A percentile compares a stretch with the other conserved stretches of the same genome.
phyloP scores from a whole-genome alignment of 2,113 vertebrate genomes.

The Odobenus rosmarus region DNA sequence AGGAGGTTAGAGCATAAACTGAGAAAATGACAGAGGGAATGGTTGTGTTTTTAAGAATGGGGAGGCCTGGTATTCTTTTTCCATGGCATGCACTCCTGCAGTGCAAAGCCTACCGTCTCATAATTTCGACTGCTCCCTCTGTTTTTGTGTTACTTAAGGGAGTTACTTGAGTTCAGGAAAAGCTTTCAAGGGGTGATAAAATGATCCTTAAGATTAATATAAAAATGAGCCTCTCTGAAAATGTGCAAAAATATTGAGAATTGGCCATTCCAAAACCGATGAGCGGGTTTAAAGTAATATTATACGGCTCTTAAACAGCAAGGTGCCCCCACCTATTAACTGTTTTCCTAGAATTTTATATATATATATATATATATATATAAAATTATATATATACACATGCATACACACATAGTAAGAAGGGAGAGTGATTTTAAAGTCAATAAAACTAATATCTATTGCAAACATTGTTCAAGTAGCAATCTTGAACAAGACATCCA shows the following conservation, averaged over 20 bases:
- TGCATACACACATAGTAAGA: not conserved
- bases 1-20: not conserved
- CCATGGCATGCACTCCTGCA: not conserved
- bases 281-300: not conserved
- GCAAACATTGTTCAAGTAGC: not conserved
- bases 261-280: not conserved
- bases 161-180: not conserved
- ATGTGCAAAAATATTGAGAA: not conserved
- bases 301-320: not conserved
- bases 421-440: not conserved
- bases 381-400: not conserved
- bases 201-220: not conserved
- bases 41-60: not conserved
- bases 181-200: not conserved
- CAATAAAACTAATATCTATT: not conserved
- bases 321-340: not conserved
- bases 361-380: not conserved
- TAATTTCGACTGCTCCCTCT: not conserved
- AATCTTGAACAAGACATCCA: not conserved
- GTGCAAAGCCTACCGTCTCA: not conserved
- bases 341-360: not conserved
- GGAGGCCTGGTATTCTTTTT: not conserved
- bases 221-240: not conserved
- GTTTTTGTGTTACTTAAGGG: not conserved
- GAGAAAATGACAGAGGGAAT: not conserved